Evolutionary conservation across 1,140 invertebrate species (phyloP), one percentile per base, ranked within the genome.

Genomic region (Mercenaria mercenaria): DNA sequence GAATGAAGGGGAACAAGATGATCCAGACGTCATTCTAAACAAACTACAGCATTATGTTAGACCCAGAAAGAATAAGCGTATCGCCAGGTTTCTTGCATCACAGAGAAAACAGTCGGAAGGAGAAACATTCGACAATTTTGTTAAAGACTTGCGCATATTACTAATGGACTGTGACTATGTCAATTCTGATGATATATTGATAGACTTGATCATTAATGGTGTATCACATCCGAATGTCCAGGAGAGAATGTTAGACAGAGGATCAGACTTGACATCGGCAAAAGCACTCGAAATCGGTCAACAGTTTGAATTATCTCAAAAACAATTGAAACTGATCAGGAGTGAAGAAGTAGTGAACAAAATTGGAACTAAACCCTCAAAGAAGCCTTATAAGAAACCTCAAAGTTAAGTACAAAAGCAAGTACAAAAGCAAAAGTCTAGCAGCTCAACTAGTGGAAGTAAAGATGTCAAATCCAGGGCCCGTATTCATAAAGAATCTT

Each of bases 11-110:
- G 83, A 85, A n/a, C 11, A 41, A 23, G 67, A 85, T 34, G 67
- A 74, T 47, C 37, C 67, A 15, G 67, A 67, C 8, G 37, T 20
- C 26, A 37, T 74, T 3, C 67, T 85, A 23, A 72, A 34, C 1
- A 85, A 85, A 69, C 20, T 85, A n/a, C 41, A 85, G 43, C 26
- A 74, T 39, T 74, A 85, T 29, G 83, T 85, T n/a, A 26, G 67
- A 37, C 83, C 83, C 3, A 41, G 67, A 56, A 15, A 56, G 47
- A 67, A 83, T 47, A 39, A 67, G 69, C 37, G 64, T 47, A 32
- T 85, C 3, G 61, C 83, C 15, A 26, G 83, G 26, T 85, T 47
- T 26, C 61, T 37, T 29, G 37, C 47, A 20, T 32, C 61, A 1
- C 64, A 76, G n/a, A 50, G 67, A 56, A 85, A 39, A 43, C 83